phyloP scores from a whole-genome alignment of 2,113 vertebrate species.

The Passer montanus region DNA sequence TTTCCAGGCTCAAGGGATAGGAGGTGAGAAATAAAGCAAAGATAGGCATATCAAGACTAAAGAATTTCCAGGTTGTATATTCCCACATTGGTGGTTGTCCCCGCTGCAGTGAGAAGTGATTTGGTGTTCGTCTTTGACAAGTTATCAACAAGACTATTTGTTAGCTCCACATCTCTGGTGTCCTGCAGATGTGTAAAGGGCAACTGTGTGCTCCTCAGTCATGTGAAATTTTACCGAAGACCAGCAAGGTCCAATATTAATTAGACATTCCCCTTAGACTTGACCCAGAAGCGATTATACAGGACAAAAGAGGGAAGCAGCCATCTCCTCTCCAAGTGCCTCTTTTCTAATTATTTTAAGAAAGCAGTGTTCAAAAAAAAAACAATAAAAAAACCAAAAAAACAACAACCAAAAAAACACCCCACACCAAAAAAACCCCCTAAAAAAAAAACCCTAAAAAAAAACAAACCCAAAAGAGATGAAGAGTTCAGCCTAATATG shows the following conservation, averaged over 20 bases:
- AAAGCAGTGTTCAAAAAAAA: neutral
- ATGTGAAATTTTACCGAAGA: neutral
- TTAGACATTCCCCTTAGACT: neutral
- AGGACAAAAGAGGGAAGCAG: neutral
- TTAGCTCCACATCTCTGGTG: neutral
- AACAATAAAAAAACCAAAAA: too few relatives aligned
- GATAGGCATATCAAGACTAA: neutral
- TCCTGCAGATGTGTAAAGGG: neutral
- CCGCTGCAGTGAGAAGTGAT: neutral
- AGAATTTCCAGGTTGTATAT: neutral
- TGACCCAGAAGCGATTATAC: neutral
- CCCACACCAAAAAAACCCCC: too few relatives aligned
- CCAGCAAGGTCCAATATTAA: neutral
- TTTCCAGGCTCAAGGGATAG: neutral
- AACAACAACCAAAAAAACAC: too few relatives aligned
- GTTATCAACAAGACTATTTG: neutral
- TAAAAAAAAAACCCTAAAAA: too few relatives aligned
- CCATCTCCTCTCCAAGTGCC: neutral
- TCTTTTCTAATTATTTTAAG: neutral
- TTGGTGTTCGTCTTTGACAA: neutral
- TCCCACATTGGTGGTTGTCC: neutral
- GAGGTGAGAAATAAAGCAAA: neutral
- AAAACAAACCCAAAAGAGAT: neutral
- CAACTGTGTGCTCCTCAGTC: neutral
- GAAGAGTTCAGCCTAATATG: neutral